A percentile compares a stretch with the other conserved stretches of the same genome.
phyloP scores from a whole-genome alignment of 2,797 vertebrate genomes.

The Xenopus petersii region DNA sequence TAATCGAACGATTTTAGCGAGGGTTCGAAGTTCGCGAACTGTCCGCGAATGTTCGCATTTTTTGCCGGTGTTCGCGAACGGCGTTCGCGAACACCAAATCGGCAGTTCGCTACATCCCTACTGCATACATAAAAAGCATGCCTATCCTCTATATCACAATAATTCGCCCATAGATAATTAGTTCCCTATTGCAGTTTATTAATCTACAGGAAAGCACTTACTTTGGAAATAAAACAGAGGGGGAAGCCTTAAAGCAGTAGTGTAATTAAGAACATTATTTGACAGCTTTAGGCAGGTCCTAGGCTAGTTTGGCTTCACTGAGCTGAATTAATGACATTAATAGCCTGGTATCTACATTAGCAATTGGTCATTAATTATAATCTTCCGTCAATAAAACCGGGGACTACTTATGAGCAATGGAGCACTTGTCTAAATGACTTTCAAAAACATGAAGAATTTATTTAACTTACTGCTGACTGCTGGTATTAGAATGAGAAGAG shows the following conservation, averaged over 20 bases:
- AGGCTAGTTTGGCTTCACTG: conserved; percentile 82
- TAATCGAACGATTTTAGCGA: no score
- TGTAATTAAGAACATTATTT: conserved; percentile 88
- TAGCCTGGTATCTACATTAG: conserved; percentile 79
- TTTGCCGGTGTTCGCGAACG: no score
- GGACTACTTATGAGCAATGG: conserved; percentile 59
- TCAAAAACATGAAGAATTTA: conserved; percentile 4
- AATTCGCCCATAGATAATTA: no score
- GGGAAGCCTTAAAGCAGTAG: conserved; percentile 70
- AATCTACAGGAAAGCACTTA: conserved; percentile 67
- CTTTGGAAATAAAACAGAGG: conserved; percentile 44
- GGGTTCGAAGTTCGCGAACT: no score
- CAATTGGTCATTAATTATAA: conserved; percentile 95
- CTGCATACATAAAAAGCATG: no score
- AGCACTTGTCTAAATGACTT: conserved; percentile 15
- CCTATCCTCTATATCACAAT: no score
- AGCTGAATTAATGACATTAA: conserved; percentile 91
- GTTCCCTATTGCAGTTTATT: conserved; percentile 55
- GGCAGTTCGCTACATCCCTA: no score
- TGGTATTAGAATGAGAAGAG: no score
- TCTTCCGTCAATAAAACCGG: conserved; percentile 76
- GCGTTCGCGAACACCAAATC: no score
- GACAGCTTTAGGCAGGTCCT: conserved; percentile 88
- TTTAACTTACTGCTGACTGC: background rate
- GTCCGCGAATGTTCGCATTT: no score